Conservation (phyloP, 2,797 vertebrate genomes). For the Siniperca obscura region DNA sequence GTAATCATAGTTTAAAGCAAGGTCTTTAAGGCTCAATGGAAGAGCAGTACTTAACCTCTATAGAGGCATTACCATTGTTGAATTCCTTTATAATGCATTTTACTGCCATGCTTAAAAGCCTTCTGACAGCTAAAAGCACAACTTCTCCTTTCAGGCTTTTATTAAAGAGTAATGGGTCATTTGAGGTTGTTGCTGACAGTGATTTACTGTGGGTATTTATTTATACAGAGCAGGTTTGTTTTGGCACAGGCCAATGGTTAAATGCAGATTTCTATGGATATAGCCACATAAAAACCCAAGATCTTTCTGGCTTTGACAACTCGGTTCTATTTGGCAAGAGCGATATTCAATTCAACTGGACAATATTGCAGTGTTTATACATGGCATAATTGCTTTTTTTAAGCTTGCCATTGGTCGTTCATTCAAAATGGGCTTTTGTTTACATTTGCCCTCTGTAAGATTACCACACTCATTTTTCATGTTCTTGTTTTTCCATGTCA, state of each 20-base stretch:
- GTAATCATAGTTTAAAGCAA: slow-evolving; percentile 43
- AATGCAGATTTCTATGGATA: slow-evolving; percentile 61
- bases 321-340: slow-evolving; percentile 62
- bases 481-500: slow-evolving; percentile 64
- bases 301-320: slow-evolving; percentile 63
- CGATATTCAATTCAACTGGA: slow-evolving; percentile 40
- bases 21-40: slow-evolving; percentile 33
- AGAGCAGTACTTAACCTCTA: slow-evolving; percentile 17
- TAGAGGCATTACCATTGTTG: slow-evolving; percentile 29
- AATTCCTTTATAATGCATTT: slow-evolving; percentile 50
- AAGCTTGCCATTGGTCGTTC: slow-evolving; percentile 44
- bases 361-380: slow-evolving; percentile 55
- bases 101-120: slow-evolving; percentile 50
- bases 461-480: slow-evolving; percentile 68
- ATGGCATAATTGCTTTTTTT: slow-evolving; percentile 52
- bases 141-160: slow-evolving; percentile 47
- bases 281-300: slow-evolving; percentile 55
- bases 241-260: slow-evolving; percentile 58
- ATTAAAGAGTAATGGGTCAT: slow-evolving; percentile 65
- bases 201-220: slow-evolving; percentile 72
- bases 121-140: slow-evolving; percentile 53
- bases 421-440: slow-evolving; percentile 58
- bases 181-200: slow-evolving; percentile 66
- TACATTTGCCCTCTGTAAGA: slow-evolving; percentile 59
- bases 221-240: slow-evolving; percentile 70